Evolutionary conservation across 2,797 vertebrate genomes (phyloP), one percentile per base, ranked within the genome.

Genomic region (Alfaro cultratus): DNA sequence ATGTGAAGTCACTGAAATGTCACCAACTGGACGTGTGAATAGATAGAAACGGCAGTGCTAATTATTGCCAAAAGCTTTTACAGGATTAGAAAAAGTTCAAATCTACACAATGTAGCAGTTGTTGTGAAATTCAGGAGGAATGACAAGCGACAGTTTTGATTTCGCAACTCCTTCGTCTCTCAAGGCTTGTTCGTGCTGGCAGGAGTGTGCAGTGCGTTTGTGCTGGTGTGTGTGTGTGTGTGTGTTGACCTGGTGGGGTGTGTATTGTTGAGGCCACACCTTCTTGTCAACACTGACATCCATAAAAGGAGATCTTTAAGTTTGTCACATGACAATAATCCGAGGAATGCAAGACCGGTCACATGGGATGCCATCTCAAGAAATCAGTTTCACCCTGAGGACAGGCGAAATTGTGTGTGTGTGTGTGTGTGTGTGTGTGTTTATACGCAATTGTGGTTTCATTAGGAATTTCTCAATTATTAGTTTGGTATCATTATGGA

Each of bases 281-380:
- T 93, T 87, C 83, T 51, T 89, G 87, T 90, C 90, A 95, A 95
- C 82, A 23, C 91, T 89, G 90, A 90, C 94, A 21, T 93, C 96
- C 96, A 94, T 96, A 96, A 96, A 96, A 96, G 96, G 96, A 96
- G 85, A 95, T 96, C 95, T 96, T 95, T 96, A 96, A 95, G 91
- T 94, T 95, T 95, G 95, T 96, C 96, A 96, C 95, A 96, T 96
- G 96, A 94, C 93, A 95, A 89, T 93, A 95, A 95, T 96, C 93
- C 93, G 91, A 95, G 94, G 95, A 96, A 96, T 96, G 95, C 91
- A 89, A 93, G 87, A 85, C 78, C 47, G 89, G 94, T 96, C 96
- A 96, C 95, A 96, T 95, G 96, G 93, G 93, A 91, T 77, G 79
- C 82, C 78, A 92, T 94, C 92, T 95, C 91, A 93, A 94, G 93